Base-by-base conservation (phyloP, 2,888 invertebrate genomes). In the Protodeltote pygarga region DNA sequence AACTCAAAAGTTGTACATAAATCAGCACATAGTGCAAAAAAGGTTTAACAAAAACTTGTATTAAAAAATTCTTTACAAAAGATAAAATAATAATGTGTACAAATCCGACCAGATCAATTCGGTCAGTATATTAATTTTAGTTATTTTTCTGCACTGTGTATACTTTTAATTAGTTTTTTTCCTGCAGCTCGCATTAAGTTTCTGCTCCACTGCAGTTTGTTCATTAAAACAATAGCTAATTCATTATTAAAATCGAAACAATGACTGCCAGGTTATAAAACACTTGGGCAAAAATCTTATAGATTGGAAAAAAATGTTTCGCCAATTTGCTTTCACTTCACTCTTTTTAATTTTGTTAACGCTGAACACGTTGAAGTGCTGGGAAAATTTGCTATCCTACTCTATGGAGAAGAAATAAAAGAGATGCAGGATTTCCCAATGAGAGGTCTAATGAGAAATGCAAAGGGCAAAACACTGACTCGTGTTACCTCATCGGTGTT, bases 381-480 rank as follows among this genome's bases (percentile, higher is more conserved):
- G 48, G 39, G 39, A 59, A 49, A 35, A 4, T 38, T 44, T 16
- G 3, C 1, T 23, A 15, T 69, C 59, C 17, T 33, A 25, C 20
- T 62, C 34, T 16, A 29, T 27, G 9, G 3, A 13, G 3, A 0
- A 3, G 6, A 11, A 37, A 5, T 19, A 33, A 70, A 35, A 27
- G 65, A 46, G 71, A 64, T 14, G 40, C 10, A 5, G 9, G 24
- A 16, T 29, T 52, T n/a, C 24, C 50, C 48, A 70, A 54, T 68
- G 64, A 66, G 66, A 40, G 61, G 54, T 64, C 54, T 70, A 70
- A 70, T 68, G 71, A 58, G 55, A 64, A 66, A 58, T 48, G 49
- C 46, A 52, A 69, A 66, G 60, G 55, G 53, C 57, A 57, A 49
- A 65, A 62, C 65, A 59, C 57, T 34, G 44, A 44, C 48, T 59